Evolutionary conservation across 2,113 vertebrate species (phyloP).

Genomic region (Myodes glareolus): DNA sequence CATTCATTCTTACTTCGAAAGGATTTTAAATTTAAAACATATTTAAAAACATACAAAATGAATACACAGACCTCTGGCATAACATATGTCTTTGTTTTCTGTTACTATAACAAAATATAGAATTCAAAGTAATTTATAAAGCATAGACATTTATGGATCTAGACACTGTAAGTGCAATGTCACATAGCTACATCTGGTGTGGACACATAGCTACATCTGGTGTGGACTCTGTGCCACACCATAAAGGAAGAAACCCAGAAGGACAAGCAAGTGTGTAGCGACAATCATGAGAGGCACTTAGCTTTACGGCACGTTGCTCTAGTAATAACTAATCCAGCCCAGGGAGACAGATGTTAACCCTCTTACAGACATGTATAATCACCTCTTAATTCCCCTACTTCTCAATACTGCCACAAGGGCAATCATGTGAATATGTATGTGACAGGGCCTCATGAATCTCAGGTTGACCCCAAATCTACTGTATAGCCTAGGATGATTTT

Average conservation of each 20-base stretch:
- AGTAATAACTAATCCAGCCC: neutral
- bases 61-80: neutral
- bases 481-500: neutral
- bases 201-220: neutral
- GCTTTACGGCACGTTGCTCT: neutral
- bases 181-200: neutral
- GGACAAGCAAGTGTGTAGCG: neutral
- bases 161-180: neutral
- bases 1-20: slow-evolving; percentile 27
- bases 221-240: neutral
- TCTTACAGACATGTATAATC: neutral
- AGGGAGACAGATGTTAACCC: neutral
- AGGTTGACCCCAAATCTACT: no score
- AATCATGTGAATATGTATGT: neutral
- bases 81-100: neutral
- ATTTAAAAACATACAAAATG: neutral
- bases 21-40: slow-evolving; percentile 24
- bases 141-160: neutral
- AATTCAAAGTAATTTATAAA: neutral
- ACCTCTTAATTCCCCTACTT: neutral
- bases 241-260: neutral
- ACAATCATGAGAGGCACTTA: neutral
- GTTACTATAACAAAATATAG: neutral
- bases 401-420: neutral
- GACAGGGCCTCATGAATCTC: neutral